Conservation (phyloP, 2,888 invertebrate genomes). For the Notocelia uddmanniana region DNA sequence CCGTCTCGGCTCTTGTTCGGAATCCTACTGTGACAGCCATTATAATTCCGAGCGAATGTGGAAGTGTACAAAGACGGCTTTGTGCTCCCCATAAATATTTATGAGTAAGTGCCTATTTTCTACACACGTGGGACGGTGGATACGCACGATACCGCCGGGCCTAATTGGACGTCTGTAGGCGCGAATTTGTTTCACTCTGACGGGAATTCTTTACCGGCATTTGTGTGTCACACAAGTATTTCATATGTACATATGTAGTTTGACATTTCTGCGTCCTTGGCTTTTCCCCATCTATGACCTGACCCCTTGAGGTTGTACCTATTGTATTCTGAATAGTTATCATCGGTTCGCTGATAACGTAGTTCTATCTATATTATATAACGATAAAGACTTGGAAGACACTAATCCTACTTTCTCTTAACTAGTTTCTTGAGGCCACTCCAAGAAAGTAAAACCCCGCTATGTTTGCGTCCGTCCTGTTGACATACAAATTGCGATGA, state of each 20-base stretch:
- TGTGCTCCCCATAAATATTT: constrained; percentile 82
- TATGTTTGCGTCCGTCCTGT: constrained; percentile 82
- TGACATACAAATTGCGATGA: constrained; percentile 81
- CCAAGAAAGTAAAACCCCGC: constrained; percentile 85
- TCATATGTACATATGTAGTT: constrained; percentile 32
- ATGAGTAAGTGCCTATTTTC: constrained; percentile 82
- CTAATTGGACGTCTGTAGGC: constrained; percentile 79
- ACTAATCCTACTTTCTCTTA: constrained; percentile 84
- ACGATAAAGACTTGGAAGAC: constrained; percentile 75
- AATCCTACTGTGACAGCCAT: constrained; percentile 82
- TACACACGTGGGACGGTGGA: constrained; percentile 80
- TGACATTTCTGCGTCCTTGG: constrained; percentile 34
- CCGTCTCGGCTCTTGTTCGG: constrained; percentile 82
- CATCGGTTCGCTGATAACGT: constrained; percentile 25
- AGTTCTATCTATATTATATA: constrained; percentile 65
- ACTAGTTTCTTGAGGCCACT: constrained; percentile 83
- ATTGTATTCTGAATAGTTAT: constrained; percentile 6
- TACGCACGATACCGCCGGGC: constrained; percentile 79
- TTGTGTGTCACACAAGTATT: constrained; percentile 53
- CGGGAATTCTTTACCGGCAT: constrained; percentile 65
- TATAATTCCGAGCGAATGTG: constrained; percentile 83
- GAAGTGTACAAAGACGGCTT: constrained; percentile 81
- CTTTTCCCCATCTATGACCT: constrained; percentile 37
- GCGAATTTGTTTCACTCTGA: constrained; percentile 76
- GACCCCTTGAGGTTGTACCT: constrained; percentile 26